Conservation (phyloP, 1,140 invertebrate species). For the Hirudo medicinalis region DNA sequence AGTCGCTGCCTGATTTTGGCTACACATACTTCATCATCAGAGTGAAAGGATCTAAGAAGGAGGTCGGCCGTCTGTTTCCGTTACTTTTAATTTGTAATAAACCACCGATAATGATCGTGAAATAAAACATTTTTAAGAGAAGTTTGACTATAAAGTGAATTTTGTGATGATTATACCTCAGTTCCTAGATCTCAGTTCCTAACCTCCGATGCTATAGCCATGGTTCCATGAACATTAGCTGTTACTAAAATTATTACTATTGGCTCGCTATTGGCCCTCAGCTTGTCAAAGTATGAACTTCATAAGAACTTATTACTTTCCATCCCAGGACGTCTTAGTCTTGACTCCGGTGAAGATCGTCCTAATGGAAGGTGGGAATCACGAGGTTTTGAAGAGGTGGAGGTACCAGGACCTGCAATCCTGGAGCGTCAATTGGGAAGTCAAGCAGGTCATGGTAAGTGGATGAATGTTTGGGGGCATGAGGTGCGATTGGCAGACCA, state of each 20-base stretch:
- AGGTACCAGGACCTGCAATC: conserved; percentile 88
- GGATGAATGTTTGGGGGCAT: background rate
- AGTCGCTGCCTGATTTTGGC: conserved; percentile 88
- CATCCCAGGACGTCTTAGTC: conserved; percentile 66
- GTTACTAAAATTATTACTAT: no score
- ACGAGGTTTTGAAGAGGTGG: conserved; percentile 94
- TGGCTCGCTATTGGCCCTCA: no score
- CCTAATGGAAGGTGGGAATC: conserved; percentile 78
- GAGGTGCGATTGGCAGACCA: background rate
- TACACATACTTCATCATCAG: conserved; percentile 86
- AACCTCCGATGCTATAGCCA: no score
- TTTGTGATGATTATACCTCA: no score
- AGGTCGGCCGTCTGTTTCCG: conserved; percentile 31
- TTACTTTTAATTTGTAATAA: background rate
- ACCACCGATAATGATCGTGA: no score
- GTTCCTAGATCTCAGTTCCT: no score
- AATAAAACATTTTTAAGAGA: no score
- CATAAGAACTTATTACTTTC: background rate
- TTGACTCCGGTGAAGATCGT: conserved; percentile 89
- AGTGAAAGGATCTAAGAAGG: conserved; percentile 54
- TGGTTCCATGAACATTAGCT: no score
- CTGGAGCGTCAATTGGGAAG: conserved; percentile 99
- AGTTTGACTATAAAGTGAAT: no score
- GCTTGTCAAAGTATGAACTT: background rate
- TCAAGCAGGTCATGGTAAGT: conserved; percentile 77